Percentiles rank a stretch among this genome's conserved stretches.
Evolutionary conservation across 2,113 vertebrate genomes (phyloP).

Genomic region (Copsychus sechellarum): DNA sequence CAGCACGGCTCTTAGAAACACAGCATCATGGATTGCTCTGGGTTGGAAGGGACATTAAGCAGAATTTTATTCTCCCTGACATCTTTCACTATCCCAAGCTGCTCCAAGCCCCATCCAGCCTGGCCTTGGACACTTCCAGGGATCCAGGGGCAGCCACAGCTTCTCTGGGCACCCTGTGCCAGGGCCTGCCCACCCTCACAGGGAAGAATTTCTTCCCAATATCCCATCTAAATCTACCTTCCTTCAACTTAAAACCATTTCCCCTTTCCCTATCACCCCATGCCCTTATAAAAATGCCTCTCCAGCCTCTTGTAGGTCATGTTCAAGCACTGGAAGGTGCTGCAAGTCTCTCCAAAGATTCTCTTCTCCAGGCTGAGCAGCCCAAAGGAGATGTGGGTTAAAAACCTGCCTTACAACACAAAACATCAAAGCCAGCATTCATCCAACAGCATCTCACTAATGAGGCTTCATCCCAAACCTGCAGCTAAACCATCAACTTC

Average conservation of each 20-base stretch:
- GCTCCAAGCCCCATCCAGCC: not conserved
- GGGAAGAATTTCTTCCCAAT: not conserved
- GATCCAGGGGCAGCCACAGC: not conserved
- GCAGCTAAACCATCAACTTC: not conserved
- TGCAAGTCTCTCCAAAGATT: not conserved
- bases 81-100: fast-evolving
- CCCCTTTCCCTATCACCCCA: too few relatives aligned
- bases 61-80: not conserved
- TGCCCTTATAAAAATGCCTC: not conserved
- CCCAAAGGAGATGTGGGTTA: not conserved
- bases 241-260: not conserved
- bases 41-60: not conserved
- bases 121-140: not conserved
- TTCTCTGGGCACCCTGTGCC: not conserved
- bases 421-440: not conserved
- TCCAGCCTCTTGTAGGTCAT: not conserved
- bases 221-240: not conserved
- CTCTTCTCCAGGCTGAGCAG: not conserved
- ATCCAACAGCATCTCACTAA: not conserved
- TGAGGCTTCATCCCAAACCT: not conserved
- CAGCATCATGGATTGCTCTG: not conserved
- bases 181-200: fast-evolving
- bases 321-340: not conserved
- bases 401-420: not conserved
- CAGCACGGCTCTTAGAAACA: not conserved